A percentile compares a stretch with the other conserved stretches of the same genome.
These are phyloP conservation scores for Sycophila texana DNA, from an alignment of 2,888 invertebrate species.

Conservation along the genomic window DNA sequence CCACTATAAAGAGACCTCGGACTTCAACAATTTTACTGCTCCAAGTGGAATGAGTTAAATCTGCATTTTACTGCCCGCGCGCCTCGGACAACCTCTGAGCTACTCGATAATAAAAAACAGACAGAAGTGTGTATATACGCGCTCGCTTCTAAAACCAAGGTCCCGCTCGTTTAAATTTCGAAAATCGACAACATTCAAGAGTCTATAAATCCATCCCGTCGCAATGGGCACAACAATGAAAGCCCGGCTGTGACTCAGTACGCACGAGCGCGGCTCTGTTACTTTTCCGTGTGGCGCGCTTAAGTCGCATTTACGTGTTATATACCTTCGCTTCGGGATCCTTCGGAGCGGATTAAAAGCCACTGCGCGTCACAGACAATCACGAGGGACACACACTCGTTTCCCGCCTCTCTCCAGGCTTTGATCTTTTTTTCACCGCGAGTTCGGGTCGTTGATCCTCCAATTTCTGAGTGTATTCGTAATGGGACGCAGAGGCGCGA, in stretches of 20 bases:
- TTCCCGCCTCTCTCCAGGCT: neutral
- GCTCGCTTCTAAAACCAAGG: neutral
- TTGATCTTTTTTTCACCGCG: slow-evolving; percentile 11
- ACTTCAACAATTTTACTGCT: too few species aligned
- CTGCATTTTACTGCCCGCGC: slow-evolving; percentile 11
- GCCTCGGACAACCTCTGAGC: neutral
- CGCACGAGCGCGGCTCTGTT: slow-evolving; percentile 5
- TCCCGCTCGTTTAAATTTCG: slow-evolving; percentile 13
- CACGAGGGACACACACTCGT: neutral
- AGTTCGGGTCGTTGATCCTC: slow-evolving; percentile 32
- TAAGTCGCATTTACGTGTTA: slow-evolving; percentile 3
- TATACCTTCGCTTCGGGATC: neutral
- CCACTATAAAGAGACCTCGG: too few species aligned
- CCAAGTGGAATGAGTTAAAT: neutral
- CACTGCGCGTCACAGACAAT: neutral
- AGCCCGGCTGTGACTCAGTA: slow-evolving; percentile 3
- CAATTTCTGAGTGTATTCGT: neutral
- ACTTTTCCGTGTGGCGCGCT: slow-evolving; percentile 37
- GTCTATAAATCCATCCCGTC: slow-evolving; percentile 1
- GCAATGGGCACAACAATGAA: slow-evolving; percentile 8
- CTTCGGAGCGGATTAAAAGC: slow-evolving; percentile 32
- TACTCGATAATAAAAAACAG: too few species aligned
- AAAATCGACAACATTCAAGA: slow-evolving; percentile 12
- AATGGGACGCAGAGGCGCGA: slow-evolving; percentile 14
- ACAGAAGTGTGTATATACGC: neutral